Evolutionary conservation across 2,113 vertebrate genomes (phyloP), one percentile per base, ranked within the genome.

Genomic region (Chloebia gouldiae): DNA sequence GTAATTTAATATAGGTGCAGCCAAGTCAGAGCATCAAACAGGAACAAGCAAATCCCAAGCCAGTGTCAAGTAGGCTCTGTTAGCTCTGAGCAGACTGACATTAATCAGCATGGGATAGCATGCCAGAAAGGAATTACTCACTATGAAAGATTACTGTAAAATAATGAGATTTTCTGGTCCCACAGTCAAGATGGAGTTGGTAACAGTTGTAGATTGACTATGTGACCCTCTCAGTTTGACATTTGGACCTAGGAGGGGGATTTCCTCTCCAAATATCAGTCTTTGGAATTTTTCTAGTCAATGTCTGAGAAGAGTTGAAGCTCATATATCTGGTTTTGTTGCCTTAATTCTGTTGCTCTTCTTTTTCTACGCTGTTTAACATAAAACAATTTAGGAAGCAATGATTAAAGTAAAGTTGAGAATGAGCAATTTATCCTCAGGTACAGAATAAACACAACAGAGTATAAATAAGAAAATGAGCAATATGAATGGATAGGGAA

Each of bases 71-170:
- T 11, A 72, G 72, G 30, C n/a, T 82, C 72, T 66, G 21, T 75
- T 92, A 66, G 33, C 50, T 92, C 84, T 63, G 61, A 69, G 63
- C 13, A 5, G 86, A 57, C 66, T 72, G 78, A 54, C 70, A 75
- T 95, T 90, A 87, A 88, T 94, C 88, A 92, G 61, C 81, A 53
- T 92, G 72, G 85, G 61, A 45, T 81, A 75, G 69, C n/a, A 95
- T 90, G 82, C 76, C 85, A 93, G 81, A 63, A 28, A 59, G 65
- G 42, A 93, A 90, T 81, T 88, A 66, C 75, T 91, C 51, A 44
- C 6, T 88, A 68, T 86, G 88, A 93, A 93, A 90, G 60, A 88
- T 90, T 83, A 59, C 63, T 86, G 79, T 76, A 83, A 85, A 88
- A 82, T 80, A 76, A 71, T 93, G 87, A 90, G 50, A 65, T 90